A percentile compares a stretch with the other conserved stretches of the same genome.
Evolutionary conservation across 2,888 invertebrate genomes (phyloP).

Genomic region (Temnothorax ravouxi): DNA sequence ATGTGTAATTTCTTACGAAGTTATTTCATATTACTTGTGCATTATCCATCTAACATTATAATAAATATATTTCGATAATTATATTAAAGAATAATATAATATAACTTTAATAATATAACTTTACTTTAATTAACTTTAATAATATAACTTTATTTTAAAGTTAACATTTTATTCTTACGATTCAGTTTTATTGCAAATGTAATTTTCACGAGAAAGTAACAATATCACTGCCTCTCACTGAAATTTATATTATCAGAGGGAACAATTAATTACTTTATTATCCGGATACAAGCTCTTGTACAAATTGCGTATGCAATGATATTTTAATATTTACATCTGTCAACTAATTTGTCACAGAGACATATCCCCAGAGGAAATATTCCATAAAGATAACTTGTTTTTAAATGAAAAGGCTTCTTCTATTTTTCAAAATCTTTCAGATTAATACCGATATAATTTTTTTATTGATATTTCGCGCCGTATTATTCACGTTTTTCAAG

Average conservation of each 20-base stretch:
- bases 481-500: not conserved
- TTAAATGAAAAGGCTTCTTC: not conserved
- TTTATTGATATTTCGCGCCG: not conserved
- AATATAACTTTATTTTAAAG: not conserved
- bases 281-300: not conserved
- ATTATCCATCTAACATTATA: not conserved
- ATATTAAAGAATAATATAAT: not conserved
- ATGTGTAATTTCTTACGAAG: not conserved
- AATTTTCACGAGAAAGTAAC: not conserved
- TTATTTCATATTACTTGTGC: not conserved
- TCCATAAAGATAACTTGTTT: not conserved
- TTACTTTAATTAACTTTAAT: no score
- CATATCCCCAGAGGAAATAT: not conserved
- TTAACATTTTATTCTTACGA: not conserved
- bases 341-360: not conserved
- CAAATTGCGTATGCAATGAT: not conserved
- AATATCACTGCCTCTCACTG: no score
- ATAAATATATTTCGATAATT: constrained; percentile 10
- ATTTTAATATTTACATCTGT: not conserved
- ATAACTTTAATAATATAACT: no score
- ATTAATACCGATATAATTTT: not conserved
- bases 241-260: no score
- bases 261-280: no score
- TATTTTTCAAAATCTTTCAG: not conserved
- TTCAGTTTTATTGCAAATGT: not conserved